Conservation (phyloP, 1,140 invertebrate genomes). For the Scaptomyza graminum region DNA sequence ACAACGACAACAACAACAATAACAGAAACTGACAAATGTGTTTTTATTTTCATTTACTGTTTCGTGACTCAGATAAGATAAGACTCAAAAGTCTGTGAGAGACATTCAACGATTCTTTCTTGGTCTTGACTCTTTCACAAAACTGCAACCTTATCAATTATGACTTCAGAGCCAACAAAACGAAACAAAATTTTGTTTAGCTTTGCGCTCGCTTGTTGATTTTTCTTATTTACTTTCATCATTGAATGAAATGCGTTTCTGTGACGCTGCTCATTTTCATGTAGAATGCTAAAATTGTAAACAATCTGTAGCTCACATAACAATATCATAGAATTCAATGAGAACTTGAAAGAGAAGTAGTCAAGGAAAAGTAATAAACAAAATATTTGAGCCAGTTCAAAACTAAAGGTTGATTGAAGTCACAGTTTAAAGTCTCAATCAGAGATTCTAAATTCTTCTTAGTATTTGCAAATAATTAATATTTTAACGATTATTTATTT, state of each 20-base stretch:
- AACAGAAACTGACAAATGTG: conserved; percentile 40
- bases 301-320: too few relatives aligned
- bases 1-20: conserved; percentile 28
- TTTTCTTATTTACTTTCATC: conserved; percentile 25
- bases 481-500: too few relatives aligned
- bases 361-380: too few relatives aligned
- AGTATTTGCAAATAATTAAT: too few relatives aligned
- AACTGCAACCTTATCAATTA: conserved; percentile 50
- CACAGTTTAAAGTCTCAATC: too few relatives aligned
- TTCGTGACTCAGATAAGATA: conserved; percentile 54
- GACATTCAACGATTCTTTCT: conserved; percentile 14
- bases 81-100: conserved; percentile 13
- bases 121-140: conserved; percentile 45
- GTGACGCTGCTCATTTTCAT: too few relatives aligned
- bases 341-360: too few relatives aligned
- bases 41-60: conserved; percentile 6
- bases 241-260: conserved; percentile 37
- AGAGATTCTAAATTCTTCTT: too few relatives aligned
- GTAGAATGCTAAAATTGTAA: too few relatives aligned
- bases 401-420: too few relatives aligned
- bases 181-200: conserved; percentile 13
- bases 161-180: conserved; percentile 22
- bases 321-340: too few relatives aligned
- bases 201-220: conserved; percentile 26
- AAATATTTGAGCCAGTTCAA: too few relatives aligned